Percentiles rank a stretch among this genome's conserved stretches.
Evolutionary conservation across 2,113 vertebrate genomes (phyloP).

Genomic region (Mormoops blainvillei): DNA sequence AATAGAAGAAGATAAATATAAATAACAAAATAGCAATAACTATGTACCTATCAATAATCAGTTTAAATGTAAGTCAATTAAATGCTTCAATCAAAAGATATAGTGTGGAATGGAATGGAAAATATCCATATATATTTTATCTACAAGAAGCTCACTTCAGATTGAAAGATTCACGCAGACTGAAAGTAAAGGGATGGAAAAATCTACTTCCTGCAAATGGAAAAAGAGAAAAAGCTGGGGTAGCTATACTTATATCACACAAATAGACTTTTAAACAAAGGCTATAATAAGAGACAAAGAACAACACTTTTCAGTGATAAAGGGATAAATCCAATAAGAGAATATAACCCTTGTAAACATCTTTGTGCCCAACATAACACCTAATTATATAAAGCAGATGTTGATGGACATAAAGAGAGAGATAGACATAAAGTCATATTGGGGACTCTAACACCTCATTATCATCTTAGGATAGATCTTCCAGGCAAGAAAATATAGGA

Average conservation of each 20-base stretch:
- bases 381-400: neutral
- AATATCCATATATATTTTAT: neutral
- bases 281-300: neutral
- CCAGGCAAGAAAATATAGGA: neutral
- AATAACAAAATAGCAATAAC: neutral
- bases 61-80: neutral
- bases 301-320: neutral
- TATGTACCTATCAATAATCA: neutral
- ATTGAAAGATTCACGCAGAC: neutral
- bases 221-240: neutral
- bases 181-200: neutral
- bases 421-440: neutral
- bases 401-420: neutral
- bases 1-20: neutral
- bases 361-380: neutral
- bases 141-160: neutral
- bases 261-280: neutral
- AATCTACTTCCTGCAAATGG: neutral
- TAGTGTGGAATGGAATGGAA: neutral
- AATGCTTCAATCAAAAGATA: neutral
- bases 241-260: neutral
- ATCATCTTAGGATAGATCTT: neutral
- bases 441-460: neutral
- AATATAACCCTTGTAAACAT: neutral
- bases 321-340: neutral